Percentiles rank a stretch among this genome's conserved stretches.
These are phyloP conservation scores for Ferrisia virgata DNA, from an alignment of 2,888 invertebrate species.

Conservation along the genomic window DNA sequence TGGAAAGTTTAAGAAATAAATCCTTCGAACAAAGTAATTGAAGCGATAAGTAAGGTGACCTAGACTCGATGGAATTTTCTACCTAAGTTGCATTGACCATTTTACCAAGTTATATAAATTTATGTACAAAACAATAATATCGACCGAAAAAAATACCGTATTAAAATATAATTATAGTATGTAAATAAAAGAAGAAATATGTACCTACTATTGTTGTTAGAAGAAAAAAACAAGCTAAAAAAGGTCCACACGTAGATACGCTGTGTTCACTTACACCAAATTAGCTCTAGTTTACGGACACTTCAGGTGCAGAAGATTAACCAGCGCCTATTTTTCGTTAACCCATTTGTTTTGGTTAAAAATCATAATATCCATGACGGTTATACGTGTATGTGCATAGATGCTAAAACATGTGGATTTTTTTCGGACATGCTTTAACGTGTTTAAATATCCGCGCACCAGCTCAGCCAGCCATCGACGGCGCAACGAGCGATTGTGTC, in stretches of 20 bases:
- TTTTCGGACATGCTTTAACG: conserved; percentile 12
- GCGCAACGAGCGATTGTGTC: background rate
- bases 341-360: conserved; percentile 6
- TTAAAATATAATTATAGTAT: background rate
- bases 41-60: background rate
- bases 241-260: no score
- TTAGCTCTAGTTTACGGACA: background rate
- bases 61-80: background rate
- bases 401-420: conserved; percentile 15
- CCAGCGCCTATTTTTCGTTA: background rate
- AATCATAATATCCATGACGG: background rate
- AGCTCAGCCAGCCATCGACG: background rate
- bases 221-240: background rate
- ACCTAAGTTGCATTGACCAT: background rate
- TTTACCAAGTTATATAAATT: no score
- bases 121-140: background rate
- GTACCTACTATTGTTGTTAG: background rate
- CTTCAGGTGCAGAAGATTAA: background rate
- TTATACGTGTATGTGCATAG: background rate
- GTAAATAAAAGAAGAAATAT: background rate
- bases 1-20: no score
- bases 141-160: background rate
- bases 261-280: background rate
- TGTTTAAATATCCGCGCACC: conserved; percentile 22
- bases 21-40: no score